These are phyloP conservation scores for Zaprionus lineosus DNA, from an alignment of 2,888 invertebrate genomes.

Conservation along the genomic window DNA sequence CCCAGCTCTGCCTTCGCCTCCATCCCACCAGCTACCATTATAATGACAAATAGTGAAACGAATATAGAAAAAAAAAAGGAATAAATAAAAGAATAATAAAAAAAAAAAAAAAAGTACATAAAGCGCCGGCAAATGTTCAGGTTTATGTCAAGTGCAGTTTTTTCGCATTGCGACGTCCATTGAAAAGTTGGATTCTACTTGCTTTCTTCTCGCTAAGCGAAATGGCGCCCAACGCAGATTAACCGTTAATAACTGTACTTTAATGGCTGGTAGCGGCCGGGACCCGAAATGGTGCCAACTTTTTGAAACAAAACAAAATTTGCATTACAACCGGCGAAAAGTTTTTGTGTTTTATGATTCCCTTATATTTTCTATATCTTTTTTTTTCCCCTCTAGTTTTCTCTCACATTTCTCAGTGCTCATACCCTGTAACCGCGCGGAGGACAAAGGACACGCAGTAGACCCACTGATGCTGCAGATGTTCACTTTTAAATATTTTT, in stretches of 20 bases:
- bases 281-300: conserved; percentile 26
- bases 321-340: conserved; percentile 63
- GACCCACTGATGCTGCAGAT: too few species aligned
- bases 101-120: conserved; percentile 1
- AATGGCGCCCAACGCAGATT: conserved; percentile 48
- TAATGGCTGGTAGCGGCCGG: conserved; percentile 25
- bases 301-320: conserved; percentile 56
- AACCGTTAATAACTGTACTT: conserved; percentile 65
- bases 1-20: background rate
- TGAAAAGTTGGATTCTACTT: conserved; percentile 35
- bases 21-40: conserved; percentile 11
- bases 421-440: too few species aligned
- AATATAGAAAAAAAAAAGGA: conserved; percentile 7
- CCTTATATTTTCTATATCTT: conserved; percentile 3
- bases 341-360: conserved; percentile 59
- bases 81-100: too few species aligned
- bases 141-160: conserved; percentile 51
- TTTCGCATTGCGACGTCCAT: conserved; percentile 44
- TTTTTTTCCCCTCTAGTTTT: conserved; percentile 2
- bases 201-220: conserved; percentile 22
- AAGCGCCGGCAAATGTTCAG: conserved; percentile 13
- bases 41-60: conserved; percentile 36
- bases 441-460: too few species aligned
- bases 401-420: background rate
- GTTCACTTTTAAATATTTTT: too few species aligned